These are phyloP conservation scores for Beroe ovata DNA, from an alignment of 37 sponge, comb jelly and placozoan species.

Conservation along the genomic window DNA sequence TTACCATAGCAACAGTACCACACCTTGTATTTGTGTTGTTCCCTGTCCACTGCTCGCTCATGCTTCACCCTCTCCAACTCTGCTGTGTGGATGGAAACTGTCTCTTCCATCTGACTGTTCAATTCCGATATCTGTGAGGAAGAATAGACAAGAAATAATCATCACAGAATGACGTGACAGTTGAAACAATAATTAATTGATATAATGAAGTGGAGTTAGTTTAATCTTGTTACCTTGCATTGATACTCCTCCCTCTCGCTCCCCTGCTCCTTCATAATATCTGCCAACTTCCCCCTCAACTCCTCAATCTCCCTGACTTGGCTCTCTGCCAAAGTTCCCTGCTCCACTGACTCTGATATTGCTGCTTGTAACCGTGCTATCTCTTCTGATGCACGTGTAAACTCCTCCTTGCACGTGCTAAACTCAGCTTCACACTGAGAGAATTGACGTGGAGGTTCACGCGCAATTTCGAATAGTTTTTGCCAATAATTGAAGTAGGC, in stretches of 20 bases:
- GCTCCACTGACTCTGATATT: background rate
- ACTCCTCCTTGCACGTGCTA: slow-evolving; percentile 21
- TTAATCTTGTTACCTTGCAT: too few species aligned
- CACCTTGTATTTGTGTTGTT: slow-evolving; percentile 53
- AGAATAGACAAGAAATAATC: too few species aligned
- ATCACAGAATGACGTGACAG: too few species aligned
- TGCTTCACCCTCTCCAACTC: background rate
- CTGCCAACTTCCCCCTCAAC: too few species aligned
- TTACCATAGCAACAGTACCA: too few species aligned
- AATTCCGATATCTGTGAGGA: background rate
- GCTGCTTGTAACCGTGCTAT: background rate
- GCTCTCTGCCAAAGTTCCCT: background rate
- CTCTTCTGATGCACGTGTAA: slow-evolving; percentile 4
- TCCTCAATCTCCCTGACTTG: background rate
- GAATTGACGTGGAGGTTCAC: too few species aligned
- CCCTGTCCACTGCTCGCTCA: slow-evolving; percentile 27
- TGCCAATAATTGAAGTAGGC: too few species aligned
- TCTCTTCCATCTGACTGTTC: background rate
- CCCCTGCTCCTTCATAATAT: too few species aligned
- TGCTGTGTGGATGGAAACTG: background rate
- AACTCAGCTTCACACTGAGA: slow-evolving; percentile 11
- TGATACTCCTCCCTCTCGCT: too few species aligned
- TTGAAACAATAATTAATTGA: too few species aligned
- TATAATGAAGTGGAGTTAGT: too few species aligned
- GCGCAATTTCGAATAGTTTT: too few species aligned